phyloP scores from a whole-genome alignment of 2,797 vertebrate species.

The Arremon brunneinucha region DNA sequence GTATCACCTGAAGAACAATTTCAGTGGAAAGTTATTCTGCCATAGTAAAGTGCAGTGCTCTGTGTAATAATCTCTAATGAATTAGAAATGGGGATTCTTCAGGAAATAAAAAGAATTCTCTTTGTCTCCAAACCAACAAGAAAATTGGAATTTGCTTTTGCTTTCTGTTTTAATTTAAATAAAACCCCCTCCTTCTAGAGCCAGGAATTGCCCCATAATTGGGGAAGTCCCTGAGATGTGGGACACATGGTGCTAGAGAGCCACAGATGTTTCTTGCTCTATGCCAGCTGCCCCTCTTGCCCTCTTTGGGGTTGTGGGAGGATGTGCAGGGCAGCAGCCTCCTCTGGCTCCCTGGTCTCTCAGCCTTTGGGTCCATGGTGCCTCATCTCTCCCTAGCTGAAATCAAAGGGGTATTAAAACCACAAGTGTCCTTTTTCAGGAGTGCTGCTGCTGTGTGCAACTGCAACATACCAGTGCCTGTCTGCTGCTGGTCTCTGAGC shows the following conservation, averaged over 20 bases:
- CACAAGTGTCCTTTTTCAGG: neutral
- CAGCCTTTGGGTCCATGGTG: neutral
- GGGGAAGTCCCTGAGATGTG: neutral
- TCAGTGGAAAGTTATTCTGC: neutral
- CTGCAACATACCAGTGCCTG: neutral
- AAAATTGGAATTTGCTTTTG: neutral
- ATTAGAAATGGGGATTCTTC: neutral
- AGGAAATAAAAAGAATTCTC: neutral
- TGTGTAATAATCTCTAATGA: neutral
- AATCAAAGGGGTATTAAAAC: neutral
- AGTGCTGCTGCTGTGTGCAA: neutral
- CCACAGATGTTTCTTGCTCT: neutral
- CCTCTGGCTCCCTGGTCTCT: neutral
- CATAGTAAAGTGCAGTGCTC: neutral
- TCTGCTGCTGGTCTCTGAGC: neutral
- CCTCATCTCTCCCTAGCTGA: neutral
- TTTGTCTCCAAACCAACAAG: neutral
- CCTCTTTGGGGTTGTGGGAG: neutral
- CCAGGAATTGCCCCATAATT: neutral
- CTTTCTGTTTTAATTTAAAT: neutral
- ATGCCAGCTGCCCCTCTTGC: neutral
- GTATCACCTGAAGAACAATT: neutral
- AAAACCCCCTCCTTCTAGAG: neutral
- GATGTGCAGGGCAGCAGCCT: neutral
- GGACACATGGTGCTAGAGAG: accelerated